These are phyloP conservation scores for Falco cherrug DNA, from an alignment of 2,797 vertebrate genomes.

Conservation along the genomic window DNA sequence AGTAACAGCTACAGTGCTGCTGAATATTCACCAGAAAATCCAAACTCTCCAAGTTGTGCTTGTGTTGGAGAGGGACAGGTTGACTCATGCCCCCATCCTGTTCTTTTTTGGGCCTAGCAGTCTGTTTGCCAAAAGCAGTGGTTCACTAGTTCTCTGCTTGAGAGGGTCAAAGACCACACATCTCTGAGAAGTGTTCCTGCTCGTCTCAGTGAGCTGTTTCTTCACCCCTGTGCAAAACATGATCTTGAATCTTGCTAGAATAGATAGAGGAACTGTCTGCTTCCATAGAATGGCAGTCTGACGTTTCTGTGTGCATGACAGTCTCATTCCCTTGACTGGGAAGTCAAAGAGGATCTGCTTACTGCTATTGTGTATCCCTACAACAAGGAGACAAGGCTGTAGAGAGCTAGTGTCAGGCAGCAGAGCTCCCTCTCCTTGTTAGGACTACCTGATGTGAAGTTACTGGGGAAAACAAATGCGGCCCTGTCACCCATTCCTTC, in stretches of 20 bases:
- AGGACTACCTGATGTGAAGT: not conserved
- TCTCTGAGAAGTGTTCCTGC: not conserved
- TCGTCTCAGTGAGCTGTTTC: not conserved
- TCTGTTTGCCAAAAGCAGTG: not conserved
- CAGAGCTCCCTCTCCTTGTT: not conserved
- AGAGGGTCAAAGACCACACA: not conserved
- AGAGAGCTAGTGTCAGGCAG: not conserved
- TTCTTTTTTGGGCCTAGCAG: not conserved
- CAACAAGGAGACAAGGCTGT: not conserved
- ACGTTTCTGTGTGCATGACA: not conserved
- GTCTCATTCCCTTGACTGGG: not conserved
- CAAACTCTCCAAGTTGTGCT: not conserved
- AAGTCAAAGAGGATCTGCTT: not conserved
- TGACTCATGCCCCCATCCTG: not conserved
- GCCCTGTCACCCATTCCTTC: not conserved
- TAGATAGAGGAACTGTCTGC: not conserved
- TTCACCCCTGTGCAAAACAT: not conserved
- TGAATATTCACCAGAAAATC: not conserved
- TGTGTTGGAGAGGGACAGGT: not conserved
- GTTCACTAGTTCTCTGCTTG: not conserved
- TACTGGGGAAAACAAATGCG: not conserved
- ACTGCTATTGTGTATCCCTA: not conserved
- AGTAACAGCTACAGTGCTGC: not conserved
- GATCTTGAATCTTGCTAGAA: not conserved
- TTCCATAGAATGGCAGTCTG: not conserved